Conservation (phyloP, 1,140 invertebrate genomes). For the Drosophila triauraria region DNA sequence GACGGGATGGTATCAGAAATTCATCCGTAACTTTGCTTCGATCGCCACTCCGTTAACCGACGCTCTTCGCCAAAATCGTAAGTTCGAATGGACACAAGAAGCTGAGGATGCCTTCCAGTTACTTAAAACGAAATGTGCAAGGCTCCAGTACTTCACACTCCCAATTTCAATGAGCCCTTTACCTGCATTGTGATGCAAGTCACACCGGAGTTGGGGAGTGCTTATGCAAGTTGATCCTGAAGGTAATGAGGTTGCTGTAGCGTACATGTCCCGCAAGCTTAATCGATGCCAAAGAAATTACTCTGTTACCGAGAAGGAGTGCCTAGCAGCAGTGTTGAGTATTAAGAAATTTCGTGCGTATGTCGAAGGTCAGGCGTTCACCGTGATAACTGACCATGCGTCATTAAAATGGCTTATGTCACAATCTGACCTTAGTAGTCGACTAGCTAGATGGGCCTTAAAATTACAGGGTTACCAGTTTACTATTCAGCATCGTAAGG, state of each 20-base stretch:
- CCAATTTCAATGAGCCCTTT: no score
- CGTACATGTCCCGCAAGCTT: no score
- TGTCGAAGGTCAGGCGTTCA: no score
- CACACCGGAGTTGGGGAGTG: no score
- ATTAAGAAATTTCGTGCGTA: no score
- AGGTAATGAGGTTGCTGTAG: no score
- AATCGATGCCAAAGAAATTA: no score
- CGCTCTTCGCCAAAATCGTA: background rate
- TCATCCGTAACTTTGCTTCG: slow-evolving; percentile 12
- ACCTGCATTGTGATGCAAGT: no score
- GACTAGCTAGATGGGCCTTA: slow-evolving; percentile 4
- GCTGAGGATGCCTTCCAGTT: slow-evolving; percentile 1
- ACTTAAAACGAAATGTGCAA: background rate
- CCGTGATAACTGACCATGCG: no score
- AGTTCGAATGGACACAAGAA: slow-evolving; percentile 1
- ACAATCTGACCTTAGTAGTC: slow-evolving; percentile 8
- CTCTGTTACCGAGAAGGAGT: no score
- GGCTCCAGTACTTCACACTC: slow-evolving; percentile 4
- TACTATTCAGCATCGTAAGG: slow-evolving; percentile 4
- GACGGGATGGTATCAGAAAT: no score
- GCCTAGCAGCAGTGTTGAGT: background rate
- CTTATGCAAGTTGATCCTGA: no score
- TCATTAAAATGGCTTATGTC: slow-evolving; percentile 4
- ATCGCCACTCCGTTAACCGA: slow-evolving; percentile 14
- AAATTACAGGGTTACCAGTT: background rate